Evolutionary conservation across 2,888 invertebrate species (phyloP), one percentile per base, ranked within the genome.

Genomic region (Clitarchus hookeri): DNA sequence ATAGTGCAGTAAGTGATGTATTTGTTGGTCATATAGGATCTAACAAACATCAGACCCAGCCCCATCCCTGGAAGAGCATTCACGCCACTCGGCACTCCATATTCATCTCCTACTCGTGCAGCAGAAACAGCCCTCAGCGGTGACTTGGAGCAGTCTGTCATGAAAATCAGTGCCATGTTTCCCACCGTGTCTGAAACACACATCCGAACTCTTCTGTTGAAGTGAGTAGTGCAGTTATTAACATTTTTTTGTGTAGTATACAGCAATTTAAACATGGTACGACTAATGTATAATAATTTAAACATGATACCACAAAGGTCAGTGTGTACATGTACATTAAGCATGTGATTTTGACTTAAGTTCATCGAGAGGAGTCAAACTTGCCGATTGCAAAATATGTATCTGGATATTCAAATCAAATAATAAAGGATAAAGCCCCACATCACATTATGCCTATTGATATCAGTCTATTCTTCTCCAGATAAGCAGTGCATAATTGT

Each of bases 151-250:
- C 94, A 95, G 12, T 93, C 96, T 86, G 96, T 97, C 23, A 93
- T 95, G 79, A 97, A 96, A 91, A 96, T 97, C 89, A 95, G 96
- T 89, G 95, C 96, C 83, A 96, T 97, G 95, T 98, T 98, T 91
- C 98, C 98, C 3, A 98, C 98, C 12, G 98, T 97, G 85, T 95
- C 96, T 87, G 97, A 98, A 90, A 96, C 96, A 44, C 97, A 97
- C 90, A 97, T 98, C 90, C 95, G 96, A 89, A 93, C 97, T 89
- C 93, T 98, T 88, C 92, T 98, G 85, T 97, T 97, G 91, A 97
- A 97, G 98, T 98, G 94, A 96, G 96, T 93, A 44, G 26, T 85
- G 44, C 23, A 11, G 16, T 11, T 23, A 8, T 8, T n/a, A n/a
- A n/a, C 11, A 16, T 65, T 65, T 65, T 65, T 65, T 23, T 65